A percentile compares a stretch with the other conserved stretches of the same genome.
These are phyloP conservation scores for Lithobates sylvaticus DNA, from an alignment of 2,797 vertebrate genomes.

Conservation along the genomic window DNA sequence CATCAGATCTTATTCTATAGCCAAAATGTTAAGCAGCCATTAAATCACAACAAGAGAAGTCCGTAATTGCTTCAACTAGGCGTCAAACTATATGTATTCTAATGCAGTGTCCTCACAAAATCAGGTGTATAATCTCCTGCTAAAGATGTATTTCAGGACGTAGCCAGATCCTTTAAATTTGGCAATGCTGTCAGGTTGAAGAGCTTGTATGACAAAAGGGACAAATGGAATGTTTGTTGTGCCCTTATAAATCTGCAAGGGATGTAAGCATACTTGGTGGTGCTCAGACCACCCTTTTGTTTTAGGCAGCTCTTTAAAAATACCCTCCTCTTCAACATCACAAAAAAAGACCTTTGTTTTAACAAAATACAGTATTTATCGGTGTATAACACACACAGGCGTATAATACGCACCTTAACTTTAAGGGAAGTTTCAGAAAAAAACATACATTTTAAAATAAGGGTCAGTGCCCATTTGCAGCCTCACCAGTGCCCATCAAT, in stretches of 20 bases:
- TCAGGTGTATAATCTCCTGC: background rate
- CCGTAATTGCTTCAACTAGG: slow-evolving; percentile 54
- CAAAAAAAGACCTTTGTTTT: no score
- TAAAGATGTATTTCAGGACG: background rate
- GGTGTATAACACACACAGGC: no score
- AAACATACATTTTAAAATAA: no score
- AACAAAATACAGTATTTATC: no score
- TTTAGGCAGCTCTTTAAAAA: no score
- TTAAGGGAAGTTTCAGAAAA: no score
- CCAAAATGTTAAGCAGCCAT: slow-evolving; percentile 52
- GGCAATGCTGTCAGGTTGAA: background rate
- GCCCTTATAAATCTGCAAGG: background rate
- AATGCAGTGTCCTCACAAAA: slow-evolving; percentile 34
- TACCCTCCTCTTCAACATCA: no score
- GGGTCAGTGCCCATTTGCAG: no score
- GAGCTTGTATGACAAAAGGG: background rate
- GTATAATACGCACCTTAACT: no score
- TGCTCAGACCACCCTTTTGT: no score
- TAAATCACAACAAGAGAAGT: slow-evolving; percentile 34
- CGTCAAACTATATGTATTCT: slow-evolving; percentile 31
- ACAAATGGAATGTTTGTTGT: background rate
- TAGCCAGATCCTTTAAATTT: background rate
- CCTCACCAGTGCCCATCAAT: no score
- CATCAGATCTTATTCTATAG: slow-evolving; percentile 55
- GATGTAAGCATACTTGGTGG: background rate